These are phyloP conservation scores for Elachura formosa DNA, from an alignment of 2,113 vertebrate genomes.

Conservation along the genomic window DNA sequence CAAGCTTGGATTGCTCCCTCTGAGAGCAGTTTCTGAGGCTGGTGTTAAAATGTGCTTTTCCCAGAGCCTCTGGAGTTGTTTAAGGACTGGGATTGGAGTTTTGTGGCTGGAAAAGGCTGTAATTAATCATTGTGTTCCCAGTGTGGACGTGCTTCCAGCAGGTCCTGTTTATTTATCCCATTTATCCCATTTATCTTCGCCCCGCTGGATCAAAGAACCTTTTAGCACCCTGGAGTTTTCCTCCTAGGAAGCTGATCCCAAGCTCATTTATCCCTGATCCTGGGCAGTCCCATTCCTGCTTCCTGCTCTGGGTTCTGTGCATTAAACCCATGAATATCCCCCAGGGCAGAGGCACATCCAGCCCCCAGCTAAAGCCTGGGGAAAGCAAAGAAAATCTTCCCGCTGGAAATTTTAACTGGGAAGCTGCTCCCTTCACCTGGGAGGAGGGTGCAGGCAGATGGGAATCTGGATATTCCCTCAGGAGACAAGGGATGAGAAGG, in stretches of 20 bases:
- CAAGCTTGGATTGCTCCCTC: neutral
- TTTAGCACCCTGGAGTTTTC: constrained; percentile 10
- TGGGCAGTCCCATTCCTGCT: neutral
- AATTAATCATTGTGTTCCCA: constrained; percentile 4
- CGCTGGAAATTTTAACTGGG: neutral
- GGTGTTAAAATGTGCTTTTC: neutral
- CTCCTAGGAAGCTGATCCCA: neutral
- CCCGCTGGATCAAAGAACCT: neutral
- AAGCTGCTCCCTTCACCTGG: neutral
- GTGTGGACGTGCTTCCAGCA: neutral
- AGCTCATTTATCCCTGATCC: neutral
- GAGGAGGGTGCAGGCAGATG: neutral
- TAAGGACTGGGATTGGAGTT: neutral
- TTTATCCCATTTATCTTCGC: constrained; percentile 26
- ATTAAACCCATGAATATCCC: neutral
- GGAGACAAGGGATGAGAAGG: neutral
- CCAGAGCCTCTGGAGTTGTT: neutral
- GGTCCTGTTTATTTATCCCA: neutral
- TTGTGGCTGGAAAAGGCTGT: neutral
- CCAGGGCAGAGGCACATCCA: neutral
- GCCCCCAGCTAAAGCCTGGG: too few relatives aligned
- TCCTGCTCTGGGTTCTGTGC: neutral
- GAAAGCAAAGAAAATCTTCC: neutral
- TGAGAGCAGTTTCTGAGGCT: neutral
- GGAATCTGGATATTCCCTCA: neutral